Conservation (phyloP, 2,113 vertebrate species). For the Genyomyrus donnyi region DNA sequence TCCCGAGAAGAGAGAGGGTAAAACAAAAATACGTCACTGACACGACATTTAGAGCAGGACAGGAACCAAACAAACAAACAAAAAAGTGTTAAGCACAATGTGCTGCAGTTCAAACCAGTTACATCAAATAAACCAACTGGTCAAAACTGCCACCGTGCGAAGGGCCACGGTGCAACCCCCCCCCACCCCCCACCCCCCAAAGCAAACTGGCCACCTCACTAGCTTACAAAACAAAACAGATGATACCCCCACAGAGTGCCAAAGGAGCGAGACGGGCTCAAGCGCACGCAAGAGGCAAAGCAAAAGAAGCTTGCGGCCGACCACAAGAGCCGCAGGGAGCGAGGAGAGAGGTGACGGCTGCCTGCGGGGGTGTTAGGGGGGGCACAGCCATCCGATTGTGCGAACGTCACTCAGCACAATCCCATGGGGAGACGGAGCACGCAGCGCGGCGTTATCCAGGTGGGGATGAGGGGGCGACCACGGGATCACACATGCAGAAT, state of each 20-base stretch:
- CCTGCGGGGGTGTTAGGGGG: background rate
- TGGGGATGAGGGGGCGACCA: background rate
- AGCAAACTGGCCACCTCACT: background rate
- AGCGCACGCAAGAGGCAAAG: background rate
- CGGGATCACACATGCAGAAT: background rate
- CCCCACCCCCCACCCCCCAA: background rate
- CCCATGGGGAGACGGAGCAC: background rate
- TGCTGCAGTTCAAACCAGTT: background rate
- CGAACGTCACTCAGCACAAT: background rate
- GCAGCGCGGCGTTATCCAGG: background rate
- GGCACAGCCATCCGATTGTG: background rate
- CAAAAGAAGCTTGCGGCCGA: background rate
- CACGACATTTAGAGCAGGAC: background rate
- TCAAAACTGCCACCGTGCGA: background rate
- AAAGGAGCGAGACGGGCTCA: background rate
- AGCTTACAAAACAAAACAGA: background rate
- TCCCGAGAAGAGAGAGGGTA: conserved; percentile 22
- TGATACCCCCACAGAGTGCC: background rate
- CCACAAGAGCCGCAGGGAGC: background rate
- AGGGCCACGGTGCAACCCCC: background rate
- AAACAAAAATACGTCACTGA: background rate
- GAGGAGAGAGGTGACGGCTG: background rate
- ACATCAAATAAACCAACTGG: background rate
- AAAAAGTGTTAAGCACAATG: background rate
- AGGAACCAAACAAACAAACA: background rate